Evolutionary conservation across 23 tunicate species (phyloP), one percentile per base, ranked within the genome.

Genomic region (Styela clava): DNA sequence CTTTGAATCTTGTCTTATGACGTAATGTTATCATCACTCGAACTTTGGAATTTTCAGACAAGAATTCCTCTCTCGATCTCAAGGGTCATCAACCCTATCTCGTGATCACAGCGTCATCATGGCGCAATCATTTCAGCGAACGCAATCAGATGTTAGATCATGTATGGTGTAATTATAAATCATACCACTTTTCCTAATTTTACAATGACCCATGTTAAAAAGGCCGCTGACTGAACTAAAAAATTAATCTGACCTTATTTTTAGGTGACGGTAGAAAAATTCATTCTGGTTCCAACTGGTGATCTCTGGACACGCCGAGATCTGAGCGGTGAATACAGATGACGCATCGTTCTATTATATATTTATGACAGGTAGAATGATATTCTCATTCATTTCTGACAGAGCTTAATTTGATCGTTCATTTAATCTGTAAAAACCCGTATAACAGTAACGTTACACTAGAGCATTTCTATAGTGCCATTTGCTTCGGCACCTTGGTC

Each of bases 241-340:
- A n/a, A n/a, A n/a, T n/a, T n/a, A n/a, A n/a, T n/a, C n/a, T n/a
- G n/a, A 12, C 7, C 56, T 44, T 44, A 7, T 44, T 44, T 44
- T 44, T 12, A 44, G 56, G 56, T 44, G 9, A 94, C 98, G 2
- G 98, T 79, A 2, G 94, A 94, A 74, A 94, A 94, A 33, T 85
- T 94, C 35, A 88, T 94, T 52, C 85, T 95, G 1, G 94, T 94
- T 18, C 72, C 89, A 63, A 94, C 98, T 26, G 98, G 95, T 2
- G 56, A 95, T 28, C 84, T 84, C 30, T 37, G 2, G 97, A 92
- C 52, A 88, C 93, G 2, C 97, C 97, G 21, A 74, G 97, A 21
- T 87, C 89, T 1, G 87, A 87, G 63, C 84, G 97, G 26, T 44
- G 56, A 44, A 44, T 12, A 44, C 9, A 5, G 56, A 44, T 44